Conservation (phyloP, 92 coral and sea anemone genomes). For the Epizoanthus stellaris region DNA sequence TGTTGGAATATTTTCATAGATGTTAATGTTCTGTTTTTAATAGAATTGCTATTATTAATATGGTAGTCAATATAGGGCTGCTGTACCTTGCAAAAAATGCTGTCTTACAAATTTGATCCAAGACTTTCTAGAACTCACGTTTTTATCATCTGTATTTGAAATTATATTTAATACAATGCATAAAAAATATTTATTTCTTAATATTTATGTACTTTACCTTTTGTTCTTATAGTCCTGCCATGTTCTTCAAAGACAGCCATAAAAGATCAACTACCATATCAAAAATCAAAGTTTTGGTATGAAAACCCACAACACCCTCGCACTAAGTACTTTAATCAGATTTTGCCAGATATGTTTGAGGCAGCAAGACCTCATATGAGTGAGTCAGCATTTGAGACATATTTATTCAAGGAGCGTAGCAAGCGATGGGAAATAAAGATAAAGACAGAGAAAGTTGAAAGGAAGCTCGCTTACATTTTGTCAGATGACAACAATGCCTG, state of each 20-base stretch:
- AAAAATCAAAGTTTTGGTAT: constrained; percentile 43
- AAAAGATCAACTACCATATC: constrained; percentile 23
- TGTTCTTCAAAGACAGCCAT: constrained; percentile 27
- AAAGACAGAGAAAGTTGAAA: constrained; percentile 44
- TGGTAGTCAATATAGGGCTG: no score
- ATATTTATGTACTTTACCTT: neutral
- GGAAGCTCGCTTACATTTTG: constrained; percentile 41
- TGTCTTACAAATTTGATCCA: no score
- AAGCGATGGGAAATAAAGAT: constrained; percentile 35
- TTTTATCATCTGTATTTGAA: no score
- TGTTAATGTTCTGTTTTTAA: no score
- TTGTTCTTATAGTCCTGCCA: constrained; percentile 42
- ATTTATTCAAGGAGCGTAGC: constrained; percentile 34
- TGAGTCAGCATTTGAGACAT: constrained; percentile 54
- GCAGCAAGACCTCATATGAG: constrained; percentile 43
- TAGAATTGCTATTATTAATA: no score
- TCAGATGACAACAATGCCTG: constrained; percentile 53
- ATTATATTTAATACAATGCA: no score
- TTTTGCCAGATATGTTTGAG: constrained; percentile 50
- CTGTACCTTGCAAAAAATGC: no score
- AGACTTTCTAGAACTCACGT: no score
- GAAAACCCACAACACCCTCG: constrained; percentile 36
- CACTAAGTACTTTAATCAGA: constrained; percentile 46
- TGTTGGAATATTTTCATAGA: no score
- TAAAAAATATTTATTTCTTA: neutral